Conservation (phyloP, 2,888 invertebrate species). For the Nephrocerus scutellatus region DNA sequence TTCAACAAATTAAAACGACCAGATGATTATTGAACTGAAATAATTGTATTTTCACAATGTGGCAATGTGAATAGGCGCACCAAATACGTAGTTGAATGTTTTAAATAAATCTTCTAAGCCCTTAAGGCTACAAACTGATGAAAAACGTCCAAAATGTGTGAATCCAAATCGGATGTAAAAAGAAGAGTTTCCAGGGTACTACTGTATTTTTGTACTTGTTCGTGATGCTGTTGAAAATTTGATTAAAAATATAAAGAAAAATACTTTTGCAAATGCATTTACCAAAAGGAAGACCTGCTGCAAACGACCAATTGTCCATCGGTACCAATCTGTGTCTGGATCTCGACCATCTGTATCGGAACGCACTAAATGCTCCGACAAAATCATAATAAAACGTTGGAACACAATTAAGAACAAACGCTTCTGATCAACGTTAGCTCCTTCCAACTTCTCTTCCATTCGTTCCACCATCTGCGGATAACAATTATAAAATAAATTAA, state of each 20-base stretch:
- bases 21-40: no score
- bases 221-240: constrained; percentile 78
- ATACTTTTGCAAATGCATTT: constrained; percentile 39
- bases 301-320: constrained; percentile 88
- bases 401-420: constrained; percentile 94
- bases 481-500: no score
- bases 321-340: constrained; percentile 92
- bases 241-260: constrained; percentile 5
- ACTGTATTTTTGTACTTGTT: constrained; percentile 95
- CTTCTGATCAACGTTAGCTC: constrained; percentile 93
- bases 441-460: constrained; percentile 92
- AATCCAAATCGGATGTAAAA: constrained; percentile 93
- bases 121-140: constrained; percentile 90
- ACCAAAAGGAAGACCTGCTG: constrained; percentile 93
- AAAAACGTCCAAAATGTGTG: constrained; percentile 93
- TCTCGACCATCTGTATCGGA: constrained; percentile 91
- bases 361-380: constrained; percentile 90
- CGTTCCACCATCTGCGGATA: constrained; percentile 71
- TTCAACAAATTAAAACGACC: no score
- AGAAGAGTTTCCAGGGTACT: constrained; percentile 89
- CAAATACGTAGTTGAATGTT: not conserved
- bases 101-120: constrained; percentile 30
- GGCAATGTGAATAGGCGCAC: no score
- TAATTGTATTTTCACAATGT: no score
- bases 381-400: constrained; percentile 95